These are phyloP conservation scores for Nycticorax nycticorax DNA, from an alignment of 2,113 vertebrate species.

Conservation along the genomic window DNA sequence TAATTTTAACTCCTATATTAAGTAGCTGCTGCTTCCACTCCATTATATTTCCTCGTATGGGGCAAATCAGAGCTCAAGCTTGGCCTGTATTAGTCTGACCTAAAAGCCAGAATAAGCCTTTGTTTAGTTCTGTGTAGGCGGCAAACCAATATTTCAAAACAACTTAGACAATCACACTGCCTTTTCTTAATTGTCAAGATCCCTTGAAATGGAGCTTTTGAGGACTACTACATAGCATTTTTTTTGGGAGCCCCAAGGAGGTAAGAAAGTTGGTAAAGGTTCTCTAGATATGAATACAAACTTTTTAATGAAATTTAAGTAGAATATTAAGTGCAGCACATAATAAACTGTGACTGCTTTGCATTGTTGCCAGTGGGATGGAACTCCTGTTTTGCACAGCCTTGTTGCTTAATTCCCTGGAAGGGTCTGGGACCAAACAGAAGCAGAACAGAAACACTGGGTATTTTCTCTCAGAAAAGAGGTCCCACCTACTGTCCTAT, in stretches of 20 bases:
- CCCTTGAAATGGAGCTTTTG: conserved; percentile 67
- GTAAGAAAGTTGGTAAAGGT: conserved; percentile 28
- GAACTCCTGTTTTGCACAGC: background rate
- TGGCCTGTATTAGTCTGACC: conserved; percentile 69
- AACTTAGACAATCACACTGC: conserved; percentile 63
- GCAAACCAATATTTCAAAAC: conserved; percentile 79
- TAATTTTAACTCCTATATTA: conserved; percentile 94
- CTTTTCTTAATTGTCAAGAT: conserved; percentile 71
- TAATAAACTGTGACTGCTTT: background rate
- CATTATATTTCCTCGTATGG: conserved; percentile 85
- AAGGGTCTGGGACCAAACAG: background rate
- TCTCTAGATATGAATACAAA: conserved; percentile 31
- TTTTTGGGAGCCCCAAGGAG: background rate
- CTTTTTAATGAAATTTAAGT: conserved; percentile 9
- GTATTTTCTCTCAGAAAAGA: background rate
- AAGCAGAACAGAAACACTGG: background rate
- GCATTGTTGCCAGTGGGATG: background rate
- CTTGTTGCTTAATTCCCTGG: background rate
- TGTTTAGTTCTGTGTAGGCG: conserved; percentile 73
- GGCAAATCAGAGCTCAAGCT: conserved; percentile 79
- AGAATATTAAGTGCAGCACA: background rate
- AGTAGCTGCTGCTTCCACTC: conserved; percentile 81
- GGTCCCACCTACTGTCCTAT: fast-evolving
- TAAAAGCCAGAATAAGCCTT: conserved; percentile 71
- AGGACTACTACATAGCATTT: conserved; percentile 33